These are phyloP conservation scores for Herpailurus yagouaroundi DNA, from an alignment of 2,113 vertebrate genomes.

Conservation along the genomic window DNA sequence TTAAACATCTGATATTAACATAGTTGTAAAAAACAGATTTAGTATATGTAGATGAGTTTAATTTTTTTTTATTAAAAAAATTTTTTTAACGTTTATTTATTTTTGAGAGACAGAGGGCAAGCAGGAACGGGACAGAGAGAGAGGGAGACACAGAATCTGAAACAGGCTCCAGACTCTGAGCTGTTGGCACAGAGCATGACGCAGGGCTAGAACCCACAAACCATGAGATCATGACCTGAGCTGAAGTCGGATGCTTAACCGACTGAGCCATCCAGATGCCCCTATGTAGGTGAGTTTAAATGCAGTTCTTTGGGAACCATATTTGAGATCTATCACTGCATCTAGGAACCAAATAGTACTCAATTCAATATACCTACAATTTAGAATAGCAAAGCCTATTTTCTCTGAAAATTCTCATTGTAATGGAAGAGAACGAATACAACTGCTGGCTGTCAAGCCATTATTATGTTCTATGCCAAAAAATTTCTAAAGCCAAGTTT, in stretches of 20 bases:
- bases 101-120: too few species aligned
- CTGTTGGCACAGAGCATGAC: too few species aligned
- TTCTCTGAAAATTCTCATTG: not conserved
- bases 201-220: too few species aligned
- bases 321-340: not conserved
- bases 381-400: not conserved
- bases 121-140: too few species aligned
- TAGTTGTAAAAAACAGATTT: constrained; percentile 1
- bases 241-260: too few species aligned
- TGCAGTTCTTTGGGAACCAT: not conserved
- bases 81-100: too few species aligned
- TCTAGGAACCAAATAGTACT: not conserved
- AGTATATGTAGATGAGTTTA: not conserved
- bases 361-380: not conserved
- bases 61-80: not conserved
- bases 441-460: not conserved
- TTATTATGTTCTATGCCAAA: not conserved
- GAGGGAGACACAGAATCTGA: too few species aligned
- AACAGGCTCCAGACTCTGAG: too few species aligned
- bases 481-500: constrained; percentile 34
- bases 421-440: not conserved
- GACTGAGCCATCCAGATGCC: too few species aligned
- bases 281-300: not conserved
- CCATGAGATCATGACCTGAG: too few species aligned
- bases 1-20: constrained; percentile 1